Evolutionary conservation across 2,888 invertebrate genomes (phyloP).

Genomic region (Mythimna loreyi): DNA sequence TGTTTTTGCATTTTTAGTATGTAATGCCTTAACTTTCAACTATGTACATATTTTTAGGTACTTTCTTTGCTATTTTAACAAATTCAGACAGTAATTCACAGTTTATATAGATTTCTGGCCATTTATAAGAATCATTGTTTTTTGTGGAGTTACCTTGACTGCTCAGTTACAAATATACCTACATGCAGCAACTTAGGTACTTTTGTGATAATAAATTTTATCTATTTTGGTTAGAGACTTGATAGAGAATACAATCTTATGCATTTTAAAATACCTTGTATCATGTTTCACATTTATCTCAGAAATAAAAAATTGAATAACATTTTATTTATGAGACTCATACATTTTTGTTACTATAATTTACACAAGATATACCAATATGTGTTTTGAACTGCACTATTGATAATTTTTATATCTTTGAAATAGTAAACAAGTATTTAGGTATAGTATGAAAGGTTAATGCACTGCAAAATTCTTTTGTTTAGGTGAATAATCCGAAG

Average conservation of each 20-base stretch:
- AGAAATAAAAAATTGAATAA: not conserved
- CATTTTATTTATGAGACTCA: not conserved
- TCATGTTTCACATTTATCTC: not conserved
- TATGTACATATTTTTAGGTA: not conserved
- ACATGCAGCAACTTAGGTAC: not conserved
- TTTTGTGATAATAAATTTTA: not conserved
- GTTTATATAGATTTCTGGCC: not conserved
- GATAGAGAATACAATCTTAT: not conserved
- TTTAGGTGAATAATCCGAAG: conserved; percentile 36
- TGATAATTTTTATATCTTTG: conserved; percentile 39
- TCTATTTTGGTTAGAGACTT: not conserved
- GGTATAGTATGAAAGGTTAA: conserved; percentile 43
- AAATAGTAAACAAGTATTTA: conserved; percentile 47
- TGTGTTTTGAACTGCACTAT: conserved; percentile 21
- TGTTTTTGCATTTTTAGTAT: no score
- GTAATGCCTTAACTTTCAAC: not conserved
- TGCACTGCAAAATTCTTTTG: conserved; percentile 32
- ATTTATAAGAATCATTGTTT: not conserved
- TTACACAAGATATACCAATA: conserved; percentile 8
- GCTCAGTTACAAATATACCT: not conserved
- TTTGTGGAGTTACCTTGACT: not conserved
- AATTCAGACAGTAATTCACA: not conserved
- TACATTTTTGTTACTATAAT: conserved; percentile 1
- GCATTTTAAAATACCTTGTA: not conserved
- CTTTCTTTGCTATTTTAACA: conserved; percentile 4